Evolutionary conservation across 2,113 vertebrate species (phyloP).

Genomic region (Alethe castanea): DNA sequence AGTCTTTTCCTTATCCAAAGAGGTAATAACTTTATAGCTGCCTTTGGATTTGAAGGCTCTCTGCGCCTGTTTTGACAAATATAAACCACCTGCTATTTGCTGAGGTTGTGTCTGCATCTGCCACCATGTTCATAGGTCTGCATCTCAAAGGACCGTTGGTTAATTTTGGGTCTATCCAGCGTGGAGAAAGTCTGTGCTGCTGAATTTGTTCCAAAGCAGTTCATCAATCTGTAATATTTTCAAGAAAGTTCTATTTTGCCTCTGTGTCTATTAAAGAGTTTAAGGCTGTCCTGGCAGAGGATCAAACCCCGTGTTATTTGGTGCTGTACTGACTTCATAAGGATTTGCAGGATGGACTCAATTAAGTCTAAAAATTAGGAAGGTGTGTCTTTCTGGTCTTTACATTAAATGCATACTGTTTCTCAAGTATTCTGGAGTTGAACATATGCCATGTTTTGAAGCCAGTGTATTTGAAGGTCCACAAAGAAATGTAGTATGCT

Average conservation of each 20-base stretch:
- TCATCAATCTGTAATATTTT: slow-evolving; percentile 71
- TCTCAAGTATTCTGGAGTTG: slow-evolving; percentile 34
- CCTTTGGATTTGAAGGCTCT: not conserved
- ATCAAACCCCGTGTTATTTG: slow-evolving; percentile 68
- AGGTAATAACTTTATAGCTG: not conserved
- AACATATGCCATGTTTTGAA: slow-evolving; percentile 40
- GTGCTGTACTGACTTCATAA: slow-evolving; percentile 60
- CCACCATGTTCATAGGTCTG: not conserved
- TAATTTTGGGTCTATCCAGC: slow-evolving; percentile 44
- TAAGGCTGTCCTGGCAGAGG: slow-evolving; percentile 57
- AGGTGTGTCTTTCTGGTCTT: slow-evolving; percentile 61
- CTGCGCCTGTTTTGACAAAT: slow-evolving; percentile 8
- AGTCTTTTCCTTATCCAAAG: not conserved
- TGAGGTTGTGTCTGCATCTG: not conserved
- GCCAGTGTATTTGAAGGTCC: not conserved
- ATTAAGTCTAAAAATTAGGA: slow-evolving; percentile 55
- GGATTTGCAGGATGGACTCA: slow-evolving; percentile 50
- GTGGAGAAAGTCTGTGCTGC: slow-evolving; percentile 55
- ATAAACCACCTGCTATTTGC: not conserved
- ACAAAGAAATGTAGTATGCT: not conserved
- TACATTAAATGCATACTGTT: slow-evolving; percentile 46
- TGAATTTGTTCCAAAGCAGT: slow-evolving; percentile 69
- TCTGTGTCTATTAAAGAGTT: slow-evolving; percentile 58
- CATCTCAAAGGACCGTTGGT: slow-evolving; percentile 29
- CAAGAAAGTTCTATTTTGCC: slow-evolving; percentile 72